Percentiles rank a stretch among this genome's conserved stretches.
Evolutionary conservation across 1,140 invertebrate species (phyloP).

Genomic region (Eurosta solidaginis): DNA sequence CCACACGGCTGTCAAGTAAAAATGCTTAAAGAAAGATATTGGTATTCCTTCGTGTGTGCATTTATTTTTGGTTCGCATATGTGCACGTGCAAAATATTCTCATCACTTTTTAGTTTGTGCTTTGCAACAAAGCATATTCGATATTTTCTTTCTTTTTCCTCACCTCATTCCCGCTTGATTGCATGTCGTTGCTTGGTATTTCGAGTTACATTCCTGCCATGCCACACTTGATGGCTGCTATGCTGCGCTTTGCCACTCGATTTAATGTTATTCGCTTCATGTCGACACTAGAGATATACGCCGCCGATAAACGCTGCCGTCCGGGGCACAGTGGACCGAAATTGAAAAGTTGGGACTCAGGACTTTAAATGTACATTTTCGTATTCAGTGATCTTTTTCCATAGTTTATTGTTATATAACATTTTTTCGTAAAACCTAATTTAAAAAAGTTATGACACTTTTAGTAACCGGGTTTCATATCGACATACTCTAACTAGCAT

Average conservation of each 20-base stretch:
- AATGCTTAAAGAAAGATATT: background rate
- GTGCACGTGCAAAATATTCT: background rate
- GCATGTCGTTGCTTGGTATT: background rate
- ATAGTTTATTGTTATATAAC: too few relatives aligned
- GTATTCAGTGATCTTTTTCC: too few relatives aligned
- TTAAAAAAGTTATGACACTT: too few relatives aligned
- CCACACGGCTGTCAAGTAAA: background rate
- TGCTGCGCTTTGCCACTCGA: background rate
- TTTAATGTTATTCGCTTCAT: background rate
- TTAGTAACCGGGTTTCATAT: too few relatives aligned
- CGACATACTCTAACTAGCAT: too few relatives aligned
- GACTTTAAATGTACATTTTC: too few relatives aligned
- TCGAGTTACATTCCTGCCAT: constrained; percentile 17
- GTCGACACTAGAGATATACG: too few relatives aligned
- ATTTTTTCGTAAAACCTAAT: too few relatives aligned
- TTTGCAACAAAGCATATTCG: background rate
- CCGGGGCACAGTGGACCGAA: too few relatives aligned
- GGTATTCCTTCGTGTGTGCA: background rate
- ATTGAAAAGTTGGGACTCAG: too few relatives aligned
- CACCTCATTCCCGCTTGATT: background rate
- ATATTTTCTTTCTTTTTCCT: background rate
- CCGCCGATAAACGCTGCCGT: too few relatives aligned
- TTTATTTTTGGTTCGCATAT: background rate
- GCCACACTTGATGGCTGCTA: constrained; percentile 1
- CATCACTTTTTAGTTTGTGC: background rate